Base-by-base conservation (phyloP, 2,113 vertebrate species). In the pig (Sus scrofa) region DNA sequence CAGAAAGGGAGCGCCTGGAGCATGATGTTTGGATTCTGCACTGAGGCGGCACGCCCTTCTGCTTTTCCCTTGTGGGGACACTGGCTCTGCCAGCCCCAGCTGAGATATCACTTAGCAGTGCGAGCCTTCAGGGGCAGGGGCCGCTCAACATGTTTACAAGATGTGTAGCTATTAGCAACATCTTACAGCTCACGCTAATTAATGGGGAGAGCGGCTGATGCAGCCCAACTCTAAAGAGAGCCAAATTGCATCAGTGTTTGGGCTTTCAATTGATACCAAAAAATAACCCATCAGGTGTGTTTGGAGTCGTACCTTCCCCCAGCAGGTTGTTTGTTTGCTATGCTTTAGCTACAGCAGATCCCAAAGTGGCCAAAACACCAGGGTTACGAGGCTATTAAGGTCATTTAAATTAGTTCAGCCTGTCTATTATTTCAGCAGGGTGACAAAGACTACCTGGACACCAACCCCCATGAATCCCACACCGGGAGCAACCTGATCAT, bases 161-260 rank as follows among this genome's bases (percentile, higher is more conserved):
- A 77, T 74, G 97, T 91, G 97, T 96, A 94, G 97, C 96, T 97
- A 97, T 97, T 97, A 96, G 97, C 96, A 96, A 97, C 97, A 92
- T 94, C 97, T 96, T 95, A 83, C 3, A 27, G 52, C 60, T 92
- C 60, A 1, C 1, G 1, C 90, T 97, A 95, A 98, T 97, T 97
- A 96, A 86, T 8, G 1, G 37, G 44, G 82, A 89, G 73, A n/a
- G 44, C 0, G 30, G 94, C 90, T 86, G 95, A 95, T 37, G 91
- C 89, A 84, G 94, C 56, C 60, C 3, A 0, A 89, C 71, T 73
- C 95, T 63, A 75, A 89, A 96, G 92, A 93, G 77, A 34, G 68
- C 95, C 96, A 97, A 65, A 96, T 91, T 96, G 94, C 95, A 96
- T 97, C 97, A 97, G 96, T 92, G 94, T 95, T 96, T 96, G 94